Evolutionary conservation across 2,113 vertebrate species (phyloP).

Genomic region (Alectura lathami): DNA sequence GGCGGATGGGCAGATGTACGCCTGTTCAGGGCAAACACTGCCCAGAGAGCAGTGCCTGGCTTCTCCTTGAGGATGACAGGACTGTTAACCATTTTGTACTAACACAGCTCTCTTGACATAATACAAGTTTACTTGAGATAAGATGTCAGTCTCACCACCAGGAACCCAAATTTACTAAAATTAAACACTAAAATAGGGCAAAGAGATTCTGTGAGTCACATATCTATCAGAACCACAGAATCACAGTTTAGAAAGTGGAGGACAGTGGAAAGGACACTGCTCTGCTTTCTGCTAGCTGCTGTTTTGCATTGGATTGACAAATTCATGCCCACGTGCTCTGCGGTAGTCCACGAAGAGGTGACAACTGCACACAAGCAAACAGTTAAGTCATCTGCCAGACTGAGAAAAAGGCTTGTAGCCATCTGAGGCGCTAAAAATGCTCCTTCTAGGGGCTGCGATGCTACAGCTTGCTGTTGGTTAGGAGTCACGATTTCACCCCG

Average conservation of each 20-base stretch:
- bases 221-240: neutral
- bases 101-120: neutral
- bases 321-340: neutral
- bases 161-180: slow-evolving; percentile 1
- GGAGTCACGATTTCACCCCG: neutral
- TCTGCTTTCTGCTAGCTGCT: neutral
- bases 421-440: neutral
- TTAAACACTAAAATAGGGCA: slow-evolving; percentile 25
- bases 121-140: neutral
- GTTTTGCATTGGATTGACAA: neutral
- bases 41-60: neutral
- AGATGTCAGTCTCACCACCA: neutral
- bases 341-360: neutral
- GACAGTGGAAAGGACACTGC: neutral
- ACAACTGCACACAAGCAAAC: neutral
- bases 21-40: neutral
- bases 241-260: neutral
- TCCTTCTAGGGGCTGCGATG: neutral
- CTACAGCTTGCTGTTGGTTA: neutral
- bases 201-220: neutral
- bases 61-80: neutral
- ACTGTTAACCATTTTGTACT: neutral
- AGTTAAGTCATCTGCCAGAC: neutral
- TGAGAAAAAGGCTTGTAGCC: neutral
- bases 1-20: neutral